Evolutionary conservation across 2,888 invertebrate genomes (phyloP).

Genomic region (Torymus aiolomorphi): DNA sequence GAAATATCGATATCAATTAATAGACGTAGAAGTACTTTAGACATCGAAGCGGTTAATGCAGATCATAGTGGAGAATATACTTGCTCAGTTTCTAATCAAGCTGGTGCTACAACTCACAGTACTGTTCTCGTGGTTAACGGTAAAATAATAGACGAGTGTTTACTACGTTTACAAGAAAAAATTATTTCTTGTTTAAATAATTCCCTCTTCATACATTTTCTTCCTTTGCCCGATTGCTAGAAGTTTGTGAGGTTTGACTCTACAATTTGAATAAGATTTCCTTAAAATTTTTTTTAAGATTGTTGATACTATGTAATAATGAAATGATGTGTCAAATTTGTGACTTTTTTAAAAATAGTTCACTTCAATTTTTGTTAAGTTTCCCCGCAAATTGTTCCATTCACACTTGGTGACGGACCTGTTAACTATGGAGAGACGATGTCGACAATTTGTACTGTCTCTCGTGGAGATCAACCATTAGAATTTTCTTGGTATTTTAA

Average conservation of each 20-base stretch:
- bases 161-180: too few relatives aligned
- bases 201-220: too few relatives aligned
- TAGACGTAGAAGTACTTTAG: constrained; percentile 78
- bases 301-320: too few relatives aligned
- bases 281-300: too few relatives aligned
- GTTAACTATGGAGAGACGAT: constrained; percentile 83
- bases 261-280: too few relatives aligned
- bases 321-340: too few relatives aligned
- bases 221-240: too few relatives aligned
- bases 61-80: constrained; percentile 78
- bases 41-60: constrained; percentile 77
- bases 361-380: constrained; percentile 74
- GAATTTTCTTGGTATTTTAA: constrained; percentile 86
- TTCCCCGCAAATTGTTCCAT: constrained; percentile 84
- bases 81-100: constrained; percentile 77
- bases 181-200: too few relatives aligned
- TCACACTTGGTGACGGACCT: constrained; percentile 81
- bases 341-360: too few relatives aligned
- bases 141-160: constrained; percentile 65
- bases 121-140: constrained; percentile 73
- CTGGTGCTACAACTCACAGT: constrained; percentile 77
- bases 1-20: constrained; percentile 76
- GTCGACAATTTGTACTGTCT: constrained; percentile 82
- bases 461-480: constrained; percentile 86
- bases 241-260: too few relatives aligned